Percentiles rank a stretch among this genome's conserved stretches.
These are phyloP conservation scores for Amniataba percoides DNA, from an alignment of 2,797 vertebrate genomes.

Conservation along the genomic window DNA sequence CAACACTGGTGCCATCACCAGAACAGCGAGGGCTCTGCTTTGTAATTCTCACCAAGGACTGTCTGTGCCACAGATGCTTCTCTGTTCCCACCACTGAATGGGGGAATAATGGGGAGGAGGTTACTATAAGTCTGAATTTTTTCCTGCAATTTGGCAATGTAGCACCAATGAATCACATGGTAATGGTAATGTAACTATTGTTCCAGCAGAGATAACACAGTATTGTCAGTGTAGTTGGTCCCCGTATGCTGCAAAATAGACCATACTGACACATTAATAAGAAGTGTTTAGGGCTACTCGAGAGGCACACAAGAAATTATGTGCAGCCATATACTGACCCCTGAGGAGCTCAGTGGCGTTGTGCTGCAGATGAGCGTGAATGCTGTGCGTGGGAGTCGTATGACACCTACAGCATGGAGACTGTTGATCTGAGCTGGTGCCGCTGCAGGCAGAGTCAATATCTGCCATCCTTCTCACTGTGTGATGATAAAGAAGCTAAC, in stretches of 20 bases:
- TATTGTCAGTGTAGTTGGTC: constrained; percentile 3
- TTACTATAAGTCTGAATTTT: background rate
- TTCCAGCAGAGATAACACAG: constrained; percentile 6
- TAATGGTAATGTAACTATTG: constrained; percentile 33
- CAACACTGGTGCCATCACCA: background rate
- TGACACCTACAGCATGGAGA: constrained; percentile 47
- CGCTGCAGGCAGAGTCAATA: constrained; percentile 52
- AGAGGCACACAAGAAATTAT: constrained; percentile 53
- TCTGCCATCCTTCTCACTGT: constrained; percentile 53
- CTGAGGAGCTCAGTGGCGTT: constrained; percentile 24
- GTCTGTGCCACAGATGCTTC: constrained; percentile 17
- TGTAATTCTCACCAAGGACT: constrained; percentile 9
- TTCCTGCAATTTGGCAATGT: background rate
- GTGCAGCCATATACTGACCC: constrained; percentile 64
- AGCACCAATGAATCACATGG: constrained; percentile 30
- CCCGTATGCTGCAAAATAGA: constrained; percentile 27
- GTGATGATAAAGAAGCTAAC: constrained; percentile 24
- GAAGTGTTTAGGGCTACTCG: constrained; percentile 33
- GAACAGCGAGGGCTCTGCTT: constrained; percentile 9
- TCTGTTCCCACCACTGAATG: background rate
- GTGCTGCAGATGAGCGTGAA: constrained; percentile 39
- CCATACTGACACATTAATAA: constrained; percentile 50
- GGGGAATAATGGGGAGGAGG: background rate
- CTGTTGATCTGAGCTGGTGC: constrained; percentile 45
- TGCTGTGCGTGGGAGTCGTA: constrained; percentile 36